Evolutionary conservation across 2,888 invertebrate species (phyloP), one percentile per base, ranked within the genome.

Genomic region (Cordilura impudica): DNA sequence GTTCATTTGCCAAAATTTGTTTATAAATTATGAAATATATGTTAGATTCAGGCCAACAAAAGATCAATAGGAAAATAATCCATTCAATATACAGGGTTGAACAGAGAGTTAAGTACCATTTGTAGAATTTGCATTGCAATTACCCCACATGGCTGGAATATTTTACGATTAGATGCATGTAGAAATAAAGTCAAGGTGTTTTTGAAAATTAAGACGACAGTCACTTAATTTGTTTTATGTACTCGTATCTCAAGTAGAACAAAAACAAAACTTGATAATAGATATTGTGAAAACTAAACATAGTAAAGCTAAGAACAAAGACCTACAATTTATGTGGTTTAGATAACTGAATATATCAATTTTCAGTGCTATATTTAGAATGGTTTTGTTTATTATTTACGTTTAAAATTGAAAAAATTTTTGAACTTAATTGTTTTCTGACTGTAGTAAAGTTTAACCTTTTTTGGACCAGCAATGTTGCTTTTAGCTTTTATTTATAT

Each of bases 71-170:
- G 47, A 47, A 61, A 61, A 61, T 60, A 0, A 45, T 29, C 61
- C 26, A 19, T 39, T 39, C 4, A 39, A 12, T 39, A 39, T 3
- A 39, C 2, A n/a, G 35, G n/a, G 12, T n/a, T 39, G 35, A 39
- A n/a, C 35, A 39, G 4, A 39, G n/a, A 39, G 12, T n/a, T 39
- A 39, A 4, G 6, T 26, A 26, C 3, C 26, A 4, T 26, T 26
- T 26, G 26, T 4, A 26, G 6, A 18, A 29, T 49, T 49, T 49
- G 49, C 47, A 49, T 63, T 49, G 63, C 63, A 63, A 63, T 63
- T 63, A 63, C 63, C 63, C 63, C 51, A 63, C 63, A 35, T 63
- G 49, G 35, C 49, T 51, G 29, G 63, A 63, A 63, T 63, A 63
- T 35, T 51, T 63, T 63, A 63, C 12, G 12, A 39, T 12, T 39